Conservation (phyloP, 2,888 invertebrate species). For the Campoplex capitator region DNA sequence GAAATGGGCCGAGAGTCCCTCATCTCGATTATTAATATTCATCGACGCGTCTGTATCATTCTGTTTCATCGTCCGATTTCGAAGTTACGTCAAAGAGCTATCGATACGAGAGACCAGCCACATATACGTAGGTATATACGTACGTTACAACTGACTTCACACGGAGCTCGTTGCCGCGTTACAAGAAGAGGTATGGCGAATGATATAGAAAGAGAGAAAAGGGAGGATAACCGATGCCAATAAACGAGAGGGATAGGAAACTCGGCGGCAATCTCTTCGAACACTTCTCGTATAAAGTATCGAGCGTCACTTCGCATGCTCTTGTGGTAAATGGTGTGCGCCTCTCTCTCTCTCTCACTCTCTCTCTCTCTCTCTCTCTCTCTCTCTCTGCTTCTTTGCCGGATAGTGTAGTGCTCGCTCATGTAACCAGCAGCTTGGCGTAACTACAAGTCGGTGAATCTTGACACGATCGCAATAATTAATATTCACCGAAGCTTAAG, state of each 20-base stretch:
- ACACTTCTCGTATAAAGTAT: conserved; percentile 63
- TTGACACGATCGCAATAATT: conserved; percentile 74
- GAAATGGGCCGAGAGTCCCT: conserved; percentile 7
- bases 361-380: neutral
- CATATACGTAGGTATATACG: neutral
- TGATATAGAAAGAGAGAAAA: conserved; percentile 61
- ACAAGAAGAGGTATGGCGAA: conserved; percentile 28
- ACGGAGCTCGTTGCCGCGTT: conserved; percentile 5
- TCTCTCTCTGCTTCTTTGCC: conserved; percentile 27
- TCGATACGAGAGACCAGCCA: conserved; percentile 41
- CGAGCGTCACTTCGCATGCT: conserved; percentile 40
- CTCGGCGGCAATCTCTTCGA: conserved; percentile 57
- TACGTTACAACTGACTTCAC: conserved; percentile 5
- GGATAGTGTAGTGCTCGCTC: conserved; percentile 49
- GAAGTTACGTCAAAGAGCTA: conserved; percentile 58
- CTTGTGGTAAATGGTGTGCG: conserved; percentile 18
- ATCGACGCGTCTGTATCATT: conserved; percentile 62
- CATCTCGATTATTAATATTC: conserved; percentile 65
- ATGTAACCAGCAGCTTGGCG: conserved; percentile 66
- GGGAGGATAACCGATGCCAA: conserved; percentile 68
- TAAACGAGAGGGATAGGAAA: conserved; percentile 56
- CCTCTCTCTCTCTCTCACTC: neutral
- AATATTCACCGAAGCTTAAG: conserved; percentile 72
- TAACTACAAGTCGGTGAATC: conserved; percentile 67
- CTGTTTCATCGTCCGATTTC: conserved; percentile 52